Evolutionary conservation across 2,797 vertebrate species (phyloP).

Genomic region (Sebastes nivosus): DNA sequence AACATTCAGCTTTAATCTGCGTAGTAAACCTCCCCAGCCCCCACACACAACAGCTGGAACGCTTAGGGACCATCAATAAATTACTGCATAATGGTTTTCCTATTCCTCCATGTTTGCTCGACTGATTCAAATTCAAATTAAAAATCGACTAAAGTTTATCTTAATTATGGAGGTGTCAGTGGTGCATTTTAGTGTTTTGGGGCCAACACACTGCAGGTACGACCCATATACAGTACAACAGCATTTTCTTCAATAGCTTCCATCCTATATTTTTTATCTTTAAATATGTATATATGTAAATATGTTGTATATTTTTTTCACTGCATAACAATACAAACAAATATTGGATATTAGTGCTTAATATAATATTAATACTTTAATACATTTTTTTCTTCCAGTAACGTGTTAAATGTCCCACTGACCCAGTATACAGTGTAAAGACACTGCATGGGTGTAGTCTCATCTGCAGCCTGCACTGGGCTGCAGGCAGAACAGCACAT

Average conservation of each 20-base stretch:
- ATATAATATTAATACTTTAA: background rate
- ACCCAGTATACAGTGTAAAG: slow-evolving; percentile 6
- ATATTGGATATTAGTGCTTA: background rate
- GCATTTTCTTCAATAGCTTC: background rate
- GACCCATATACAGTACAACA: too few relatives aligned
- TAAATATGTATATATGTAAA: background rate
- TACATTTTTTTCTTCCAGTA: background rate
- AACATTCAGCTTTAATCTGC: background rate
- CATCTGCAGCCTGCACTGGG: slow-evolving; percentile 12
- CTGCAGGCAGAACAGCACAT: background rate
- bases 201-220: background rate
- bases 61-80: background rate
- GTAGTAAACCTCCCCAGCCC: background rate
- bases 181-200: background rate
- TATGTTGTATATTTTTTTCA: background rate
- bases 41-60: background rate
- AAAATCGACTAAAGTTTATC: background rate
- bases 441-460: slow-evolving; percentile 45
- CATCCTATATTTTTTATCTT: background rate
- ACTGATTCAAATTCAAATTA: background rate
- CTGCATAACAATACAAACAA: background rate
- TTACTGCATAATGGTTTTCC: background rate
- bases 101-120: background rate
- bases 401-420: background rate
- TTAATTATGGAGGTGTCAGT: background rate